Base-by-base conservation (phyloP, 2,888 invertebrate genomes). In the Nymphalis polychloros region DNA sequence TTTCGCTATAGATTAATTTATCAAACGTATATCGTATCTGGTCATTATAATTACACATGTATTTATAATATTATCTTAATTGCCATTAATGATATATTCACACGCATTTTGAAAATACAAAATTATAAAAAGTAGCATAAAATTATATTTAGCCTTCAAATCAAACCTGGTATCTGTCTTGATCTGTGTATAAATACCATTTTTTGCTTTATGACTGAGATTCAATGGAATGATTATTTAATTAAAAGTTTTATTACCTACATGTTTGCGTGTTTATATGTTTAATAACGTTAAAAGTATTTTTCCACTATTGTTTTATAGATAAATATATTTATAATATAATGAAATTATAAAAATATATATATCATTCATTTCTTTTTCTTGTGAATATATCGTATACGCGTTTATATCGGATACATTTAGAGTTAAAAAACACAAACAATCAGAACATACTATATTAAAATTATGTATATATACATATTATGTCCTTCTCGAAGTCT, bases 401-500 rank as follows among this genome's bases (percentile, higher is more conserved):
- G 2, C 19, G 2, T 17, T 50, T 7, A 19, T 20, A 50, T 20
- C 20, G 3, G 50, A 17, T 27, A 16, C 27, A 53, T 27, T 13
- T 53, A 27, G 27, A 16, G 53, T 27, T 13, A 41, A 41, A 41
- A 41, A 41, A 41, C 13, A 41, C 41, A 41, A 41, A 23, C 53
- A 27, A 53, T 27, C 17, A 55, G 31, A 5, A 17, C 35, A 57
- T 57, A 19, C 35, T 8, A 19, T 57, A 23, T 31, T 27, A 65
- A 49, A 4, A 64, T 55, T 23, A 52, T 46, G 47, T 20, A 20
- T 35, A 61, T 17, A 47, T 48, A 67, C 20, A 48, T 64, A 64
- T 60, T 70, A 69, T 46, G 62, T 64, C 49, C 52, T 67, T 48
- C 64, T 68, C 69, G 70, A 72, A 81, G 89, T 86, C 87, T 89